phyloP scores from a whole-genome alignment of 2,888 invertebrate species.

The Epinotia bilunana region DNA sequence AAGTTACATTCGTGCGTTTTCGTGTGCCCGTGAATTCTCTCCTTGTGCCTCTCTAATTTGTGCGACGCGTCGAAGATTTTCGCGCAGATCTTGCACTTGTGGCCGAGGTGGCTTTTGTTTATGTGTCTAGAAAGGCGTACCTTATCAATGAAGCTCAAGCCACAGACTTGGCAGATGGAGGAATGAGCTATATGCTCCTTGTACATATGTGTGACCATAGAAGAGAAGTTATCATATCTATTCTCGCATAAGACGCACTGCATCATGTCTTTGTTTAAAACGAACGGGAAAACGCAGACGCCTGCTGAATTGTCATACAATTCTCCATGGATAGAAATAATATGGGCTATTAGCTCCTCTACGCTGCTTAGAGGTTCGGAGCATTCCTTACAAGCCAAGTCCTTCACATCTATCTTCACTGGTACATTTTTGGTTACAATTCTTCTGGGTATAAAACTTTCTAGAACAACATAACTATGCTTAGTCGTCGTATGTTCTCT shows the following conservation, averaged over 20 bases:
- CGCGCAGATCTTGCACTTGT: slow-evolving; percentile 68
- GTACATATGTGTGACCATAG: slow-evolving; percentile 69
- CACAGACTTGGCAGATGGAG: slow-evolving; percentile 71
- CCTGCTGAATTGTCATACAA: slow-evolving; percentile 58
- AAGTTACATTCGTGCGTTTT: slow-evolving; percentile 61
- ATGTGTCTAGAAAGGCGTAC: slow-evolving; percentile 66
- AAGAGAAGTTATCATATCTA: slow-evolving; percentile 64
- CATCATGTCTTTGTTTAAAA: slow-evolving; percentile 59
- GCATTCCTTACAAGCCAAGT: slow-evolving; percentile 65
- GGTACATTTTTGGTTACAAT: slow-evolving; percentile 71
- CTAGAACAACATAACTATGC: slow-evolving; percentile 58
- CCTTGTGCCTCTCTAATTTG: slow-evolving; percentile 64
- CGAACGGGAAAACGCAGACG: slow-evolving; percentile 67
- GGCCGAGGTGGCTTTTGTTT: slow-evolving; percentile 60
- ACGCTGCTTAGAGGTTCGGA: slow-evolving; percentile 52
- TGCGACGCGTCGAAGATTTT: slow-evolving; percentile 70
- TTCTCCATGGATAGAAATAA: slow-evolving; percentile 57
- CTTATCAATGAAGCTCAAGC: slow-evolving; percentile 64
- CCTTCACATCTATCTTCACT: slow-evolving; percentile 66
- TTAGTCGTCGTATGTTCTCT: slow-evolving; percentile 60
- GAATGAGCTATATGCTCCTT: slow-evolving; percentile 65
- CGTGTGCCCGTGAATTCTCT: slow-evolving; percentile 60
- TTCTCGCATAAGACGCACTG: slow-evolving; percentile 63
- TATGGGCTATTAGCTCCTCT: slow-evolving; percentile 64
- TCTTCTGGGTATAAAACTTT: slow-evolving; percentile 59